A percentile compares a stretch with the other conserved stretches of the same genome.
These are phyloP conservation scores for Elanus axillaris DNA, from an alignment of 2,113 vertebrate species.

Conservation along the genomic window DNA sequence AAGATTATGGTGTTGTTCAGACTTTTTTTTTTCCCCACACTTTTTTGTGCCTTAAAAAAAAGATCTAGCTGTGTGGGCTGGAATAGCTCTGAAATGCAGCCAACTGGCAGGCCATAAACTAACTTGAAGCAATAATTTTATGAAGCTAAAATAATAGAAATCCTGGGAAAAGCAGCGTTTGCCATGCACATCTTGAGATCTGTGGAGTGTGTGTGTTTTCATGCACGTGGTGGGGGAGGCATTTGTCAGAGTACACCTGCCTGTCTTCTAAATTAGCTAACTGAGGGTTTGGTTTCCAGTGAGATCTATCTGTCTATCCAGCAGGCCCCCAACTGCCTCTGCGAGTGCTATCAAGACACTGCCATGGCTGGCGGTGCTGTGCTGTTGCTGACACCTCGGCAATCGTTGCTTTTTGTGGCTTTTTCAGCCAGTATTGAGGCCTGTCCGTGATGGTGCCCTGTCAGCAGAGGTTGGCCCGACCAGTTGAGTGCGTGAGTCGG, in stretches of 20 bases:
- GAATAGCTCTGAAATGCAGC: conserved; percentile 23
- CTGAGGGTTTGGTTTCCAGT: neutral
- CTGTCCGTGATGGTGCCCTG: neutral
- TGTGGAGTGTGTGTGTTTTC: neutral
- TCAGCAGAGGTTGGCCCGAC: neutral
- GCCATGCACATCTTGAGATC: neutral
- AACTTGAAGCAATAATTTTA: neutral
- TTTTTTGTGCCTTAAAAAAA: neutral
- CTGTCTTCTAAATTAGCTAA: neutral
- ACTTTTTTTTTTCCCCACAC: fast-evolving
- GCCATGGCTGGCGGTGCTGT: neutral
- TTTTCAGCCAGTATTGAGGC: neutral
- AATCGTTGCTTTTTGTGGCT: neutral
- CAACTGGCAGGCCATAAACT: neutral
- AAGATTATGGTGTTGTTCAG: neutral
- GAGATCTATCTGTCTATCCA: neutral
- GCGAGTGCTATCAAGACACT: neutral
- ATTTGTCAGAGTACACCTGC: neutral
- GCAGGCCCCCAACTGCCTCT: neutral
- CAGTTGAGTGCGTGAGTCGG: neutral
- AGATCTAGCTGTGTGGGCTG: neutral
- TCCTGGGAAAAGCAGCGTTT: neutral
- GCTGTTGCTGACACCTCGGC: neutral
- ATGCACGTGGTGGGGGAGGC: neutral
- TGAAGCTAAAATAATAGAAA: conserved; percentile 17